Evolutionary conservation across 2,113 vertebrate species (phyloP), one percentile per base, ranked within the genome.

Genomic region (Stigmatopora nigra): DNA sequence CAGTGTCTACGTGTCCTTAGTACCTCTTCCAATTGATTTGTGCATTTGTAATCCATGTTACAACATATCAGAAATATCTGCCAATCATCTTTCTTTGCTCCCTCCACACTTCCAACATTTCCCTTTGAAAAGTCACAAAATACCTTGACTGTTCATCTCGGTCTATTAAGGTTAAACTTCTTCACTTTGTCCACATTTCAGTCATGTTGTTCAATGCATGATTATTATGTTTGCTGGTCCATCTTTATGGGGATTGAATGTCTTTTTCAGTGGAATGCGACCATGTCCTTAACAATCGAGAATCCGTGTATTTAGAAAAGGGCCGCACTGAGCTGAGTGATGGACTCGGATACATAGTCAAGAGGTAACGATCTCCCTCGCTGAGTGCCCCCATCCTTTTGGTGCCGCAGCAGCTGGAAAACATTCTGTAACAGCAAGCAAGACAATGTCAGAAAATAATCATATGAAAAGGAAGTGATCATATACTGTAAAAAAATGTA

Each of bases 341-440:
- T 44, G 63, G 72, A 63, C 4, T 61, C 41, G 11, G 65, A 61
- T 53, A 44, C 57, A 61, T 38, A 46, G 73, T 86, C 87, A 90
- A 64, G 88, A 87, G 79, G 86, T 86, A 72, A 88, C 73, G 0
- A 90, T 87, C 81, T 88, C 85, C 45, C 81, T 82, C 51, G 91
- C 92, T 94, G 95, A 89, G 94, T 95, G 88, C 91, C 91, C 58
- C 91, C 92, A 76, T 93, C 93, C 87, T 92, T 92, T 90, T 93
- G 93, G 89, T 95, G 93, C 83, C 95, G 90, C 87, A 91, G 89
- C 90, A 94, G 91, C 88, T 94, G 95, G 89, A 96, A 96, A 91
- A 97, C 94, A 86, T 98, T 97, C 95, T 98, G 92, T 44, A 86
- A 91, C 68, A 55, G 4, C n/a, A 65, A 63, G 73, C 68, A 75